A percentile compares a stretch with the other conserved stretches of the same genome.
These are phyloP conservation scores for Pyrgus malvae DNA, from an alignment of 2,888 invertebrate species.

Conservation along the genomic window DNA sequence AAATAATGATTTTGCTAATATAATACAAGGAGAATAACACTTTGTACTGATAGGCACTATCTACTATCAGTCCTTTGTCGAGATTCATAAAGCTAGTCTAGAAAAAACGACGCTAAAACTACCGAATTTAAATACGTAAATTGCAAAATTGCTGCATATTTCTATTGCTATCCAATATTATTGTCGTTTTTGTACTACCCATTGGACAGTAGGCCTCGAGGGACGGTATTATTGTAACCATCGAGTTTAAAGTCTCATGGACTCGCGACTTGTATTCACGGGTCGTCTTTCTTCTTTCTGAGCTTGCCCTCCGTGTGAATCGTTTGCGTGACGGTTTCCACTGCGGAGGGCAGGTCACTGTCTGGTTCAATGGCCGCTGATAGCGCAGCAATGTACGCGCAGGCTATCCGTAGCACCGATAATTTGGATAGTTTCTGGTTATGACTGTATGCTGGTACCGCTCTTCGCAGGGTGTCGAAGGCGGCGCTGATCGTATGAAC, in stretches of 20 bases:
- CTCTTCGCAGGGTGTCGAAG: slow-evolving; percentile 91
- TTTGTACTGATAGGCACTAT: slow-evolving; percentile 36
- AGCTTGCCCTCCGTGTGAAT: slow-evolving; percentile 96
- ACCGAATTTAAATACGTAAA: slow-evolving; percentile 33
- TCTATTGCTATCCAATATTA: slow-evolving; percentile 46
- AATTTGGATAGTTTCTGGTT: slow-evolving; percentile 96
- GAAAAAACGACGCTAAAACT: slow-evolving; percentile 29
- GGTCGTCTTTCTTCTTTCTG: slow-evolving; percentile 91
- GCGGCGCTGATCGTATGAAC: slow-evolving; percentile 98
- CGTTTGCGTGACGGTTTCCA: slow-evolving; percentile 93
- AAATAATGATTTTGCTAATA: neutral
- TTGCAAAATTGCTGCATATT: no score
- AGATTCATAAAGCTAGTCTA: slow-evolving; percentile 35
- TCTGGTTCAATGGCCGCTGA: slow-evolving; percentile 88
- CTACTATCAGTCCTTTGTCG: slow-evolving; percentile 30
- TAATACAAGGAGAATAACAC: slow-evolving; percentile 16
- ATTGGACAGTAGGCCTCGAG: slow-evolving; percentile 42
- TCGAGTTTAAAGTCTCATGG: slow-evolving; percentile 27
- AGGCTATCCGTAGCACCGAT: slow-evolving; percentile 95
- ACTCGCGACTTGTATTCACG: slow-evolving; percentile 45
- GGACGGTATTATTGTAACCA: slow-evolving; percentile 39
- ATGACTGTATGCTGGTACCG: slow-evolving; percentile 95
- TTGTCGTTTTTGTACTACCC: slow-evolving; percentile 70
- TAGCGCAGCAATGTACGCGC: slow-evolving; percentile 94
- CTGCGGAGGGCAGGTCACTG: slow-evolving; percentile 87